A percentile compares a stretch with the other conserved stretches of the same genome.
phyloP scores from a whole-genome alignment of 2,888 invertebrate species.

The Aspidapion aeneum region DNA sequence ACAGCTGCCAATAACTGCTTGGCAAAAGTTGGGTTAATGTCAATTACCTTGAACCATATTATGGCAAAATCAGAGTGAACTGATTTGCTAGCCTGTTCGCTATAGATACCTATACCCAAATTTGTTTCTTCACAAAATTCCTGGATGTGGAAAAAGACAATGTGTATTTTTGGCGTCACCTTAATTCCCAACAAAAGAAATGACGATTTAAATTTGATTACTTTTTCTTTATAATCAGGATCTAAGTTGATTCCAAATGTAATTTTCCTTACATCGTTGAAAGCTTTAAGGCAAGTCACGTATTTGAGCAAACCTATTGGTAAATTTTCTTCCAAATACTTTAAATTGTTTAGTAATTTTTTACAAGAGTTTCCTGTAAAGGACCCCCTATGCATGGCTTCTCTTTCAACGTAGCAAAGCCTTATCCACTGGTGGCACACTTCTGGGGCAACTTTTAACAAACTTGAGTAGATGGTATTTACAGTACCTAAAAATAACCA shows the following conservation, averaged over 20 bases:
- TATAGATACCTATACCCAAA: not conserved
- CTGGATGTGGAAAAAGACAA: not conserved
- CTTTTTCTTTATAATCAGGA: not conserved
- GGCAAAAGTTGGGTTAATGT: not conserved
- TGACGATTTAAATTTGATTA: not conserved
- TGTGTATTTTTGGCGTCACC: not conserved
- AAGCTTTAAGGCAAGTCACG: not conserved
- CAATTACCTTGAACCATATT: not conserved
- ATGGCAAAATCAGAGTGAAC: not conserved
- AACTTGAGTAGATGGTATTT: not conserved
- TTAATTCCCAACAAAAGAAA: not conserved
- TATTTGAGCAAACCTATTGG: not conserved
- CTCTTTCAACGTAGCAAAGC: not conserved
- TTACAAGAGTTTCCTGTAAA: not conserved
- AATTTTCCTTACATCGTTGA: not conserved
- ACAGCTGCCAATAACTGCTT: not conserved
- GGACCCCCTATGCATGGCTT: not conserved
- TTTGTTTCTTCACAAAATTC: not conserved
- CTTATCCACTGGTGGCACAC: not conserved
- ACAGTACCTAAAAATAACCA: not conserved
- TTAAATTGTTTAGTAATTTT: not conserved
- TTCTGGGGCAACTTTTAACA: not conserved
- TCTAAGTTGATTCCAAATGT: not conserved
- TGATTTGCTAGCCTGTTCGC: not conserved
- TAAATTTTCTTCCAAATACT: not conserved